Evolutionary conservation across 2,797 vertebrate genomes (phyloP).

Genomic region (Malacoraja senta): DNA sequence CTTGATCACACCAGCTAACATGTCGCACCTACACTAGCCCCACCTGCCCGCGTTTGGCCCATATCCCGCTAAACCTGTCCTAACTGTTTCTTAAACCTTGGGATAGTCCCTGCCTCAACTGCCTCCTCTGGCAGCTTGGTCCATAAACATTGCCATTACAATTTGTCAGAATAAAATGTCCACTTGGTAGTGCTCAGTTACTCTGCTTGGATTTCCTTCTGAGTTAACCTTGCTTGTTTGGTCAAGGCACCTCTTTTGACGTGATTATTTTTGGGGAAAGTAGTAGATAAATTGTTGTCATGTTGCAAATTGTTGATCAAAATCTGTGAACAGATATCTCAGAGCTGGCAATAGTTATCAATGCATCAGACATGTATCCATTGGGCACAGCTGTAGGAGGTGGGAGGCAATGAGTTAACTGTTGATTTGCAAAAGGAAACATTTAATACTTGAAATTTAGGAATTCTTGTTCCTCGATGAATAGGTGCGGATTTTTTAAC

Average conservation of each 20-base stretch:
- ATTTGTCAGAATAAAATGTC: neutral
- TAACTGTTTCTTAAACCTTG: too few species aligned
- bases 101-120: too few species aligned
- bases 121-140: too few species aligned
- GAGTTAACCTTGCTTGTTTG: neutral
- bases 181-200: neutral
- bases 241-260: neutral
- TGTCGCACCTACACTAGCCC: too few species aligned
- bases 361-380: neutral
- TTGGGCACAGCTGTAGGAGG: neutral
- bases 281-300: neutral
- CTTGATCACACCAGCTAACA: too few species aligned
- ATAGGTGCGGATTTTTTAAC: neutral
- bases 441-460: neutral
- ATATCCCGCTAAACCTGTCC: too few species aligned
- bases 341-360: neutral
- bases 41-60: too few species aligned
- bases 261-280: neutral
- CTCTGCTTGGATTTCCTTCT: neutral
- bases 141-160: neutral
- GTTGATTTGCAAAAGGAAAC: neutral
- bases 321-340: neutral
- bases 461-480: neutral
- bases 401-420: neutral
- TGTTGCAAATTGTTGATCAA: neutral